phyloP scores from a whole-genome alignment of 1,140 invertebrate genomes.

The Sycophaga agraensis region DNA sequence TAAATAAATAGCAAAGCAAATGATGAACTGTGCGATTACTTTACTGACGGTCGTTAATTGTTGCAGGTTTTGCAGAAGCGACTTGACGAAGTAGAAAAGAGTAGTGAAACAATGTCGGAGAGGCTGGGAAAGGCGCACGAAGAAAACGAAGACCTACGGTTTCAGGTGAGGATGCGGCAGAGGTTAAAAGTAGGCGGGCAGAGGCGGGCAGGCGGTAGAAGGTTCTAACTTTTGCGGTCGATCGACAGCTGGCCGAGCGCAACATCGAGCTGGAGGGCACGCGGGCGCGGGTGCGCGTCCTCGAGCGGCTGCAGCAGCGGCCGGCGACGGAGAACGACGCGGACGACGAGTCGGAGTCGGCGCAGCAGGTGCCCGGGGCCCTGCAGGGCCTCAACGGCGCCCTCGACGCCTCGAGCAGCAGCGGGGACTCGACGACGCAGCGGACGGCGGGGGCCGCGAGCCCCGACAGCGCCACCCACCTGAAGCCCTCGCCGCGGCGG shows the following conservation, averaged over 20 bases:
- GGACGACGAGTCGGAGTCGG: conserved; percentile 48
- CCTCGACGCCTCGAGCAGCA: conserved; percentile 28
- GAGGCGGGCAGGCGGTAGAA: not conserved
- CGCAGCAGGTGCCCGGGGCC: conserved; percentile 52
- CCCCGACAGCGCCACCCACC: not conserved
- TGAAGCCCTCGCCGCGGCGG: conserved; percentile 58
- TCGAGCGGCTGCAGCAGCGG: conserved; percentile 61
- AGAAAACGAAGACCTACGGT: conserved; percentile 78
- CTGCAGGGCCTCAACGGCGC: conserved; percentile 35
- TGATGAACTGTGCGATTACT: too few relatives aligned
- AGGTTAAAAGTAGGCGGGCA: too few relatives aligned
- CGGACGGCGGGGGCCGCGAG: not conserved
- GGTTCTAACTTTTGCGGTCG: not conserved
- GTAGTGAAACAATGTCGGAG: conserved; percentile 65
- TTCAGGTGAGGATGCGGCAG: conserved; percentile 62
- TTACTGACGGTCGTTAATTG: too few relatives aligned
- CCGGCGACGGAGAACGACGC: conserved; percentile 45
- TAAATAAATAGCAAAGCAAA: too few relatives aligned
- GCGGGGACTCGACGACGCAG: conserved; percentile 9
- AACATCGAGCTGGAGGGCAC: conserved; percentile 81
- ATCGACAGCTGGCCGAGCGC: conserved; percentile 72
- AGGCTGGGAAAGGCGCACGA: conserved; percentile 73
- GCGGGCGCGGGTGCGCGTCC: conserved; percentile 68
- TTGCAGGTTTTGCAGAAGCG: conserved; percentile 69
- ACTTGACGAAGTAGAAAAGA: conserved; percentile 66